A percentile compares a stretch with the other conserved stretches of the same genome.
Conservation (phyloP, 2,888 invertebrate species). For the Tachina fera region DNA sequence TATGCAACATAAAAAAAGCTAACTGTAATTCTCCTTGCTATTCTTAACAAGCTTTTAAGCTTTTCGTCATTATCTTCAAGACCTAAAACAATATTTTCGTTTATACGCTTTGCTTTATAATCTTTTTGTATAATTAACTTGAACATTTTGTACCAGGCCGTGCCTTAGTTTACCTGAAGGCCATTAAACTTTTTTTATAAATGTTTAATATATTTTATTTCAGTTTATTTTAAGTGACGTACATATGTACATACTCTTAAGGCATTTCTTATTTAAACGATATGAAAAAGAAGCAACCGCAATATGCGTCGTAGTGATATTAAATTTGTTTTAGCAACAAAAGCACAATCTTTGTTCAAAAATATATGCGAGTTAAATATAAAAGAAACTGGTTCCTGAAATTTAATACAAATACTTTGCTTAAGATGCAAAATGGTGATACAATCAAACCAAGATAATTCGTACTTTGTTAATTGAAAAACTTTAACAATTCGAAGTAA, state of each 20-base stretch:
- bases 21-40: not conserved
- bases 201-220: conserved; percentile 32
- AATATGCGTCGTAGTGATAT: conserved; percentile 32
- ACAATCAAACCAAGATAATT: no score
- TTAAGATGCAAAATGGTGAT: conserved; percentile 11
- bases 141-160: conserved; percentile 58
- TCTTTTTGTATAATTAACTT: conserved; percentile 24
- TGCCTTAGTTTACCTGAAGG: conserved; percentile 56
- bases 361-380: conserved; percentile 16
- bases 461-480: no score
- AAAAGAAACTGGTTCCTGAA: conserved; percentile 36
- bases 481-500: no score
- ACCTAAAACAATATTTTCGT: conserved; percentile 7
- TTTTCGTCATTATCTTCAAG: conserved; percentile 2
- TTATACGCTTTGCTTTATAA: not conserved
- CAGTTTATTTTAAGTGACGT: conserved; percentile 43
- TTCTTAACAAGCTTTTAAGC: not conserved
- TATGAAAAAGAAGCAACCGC: conserved; percentile 31
- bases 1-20: not conserved
- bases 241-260: not conserved
- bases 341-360: conserved; percentile 24
- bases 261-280: conserved; percentile 33
- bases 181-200: conserved; percentile 50
- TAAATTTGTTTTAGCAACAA: conserved; percentile 15
- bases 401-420: conserved; percentile 12